These are phyloP conservation scores for Chrysogorgia sp. DNA, from an alignment of 92 coral and sea anemone genomes.

Conservation along the genomic window DNA sequence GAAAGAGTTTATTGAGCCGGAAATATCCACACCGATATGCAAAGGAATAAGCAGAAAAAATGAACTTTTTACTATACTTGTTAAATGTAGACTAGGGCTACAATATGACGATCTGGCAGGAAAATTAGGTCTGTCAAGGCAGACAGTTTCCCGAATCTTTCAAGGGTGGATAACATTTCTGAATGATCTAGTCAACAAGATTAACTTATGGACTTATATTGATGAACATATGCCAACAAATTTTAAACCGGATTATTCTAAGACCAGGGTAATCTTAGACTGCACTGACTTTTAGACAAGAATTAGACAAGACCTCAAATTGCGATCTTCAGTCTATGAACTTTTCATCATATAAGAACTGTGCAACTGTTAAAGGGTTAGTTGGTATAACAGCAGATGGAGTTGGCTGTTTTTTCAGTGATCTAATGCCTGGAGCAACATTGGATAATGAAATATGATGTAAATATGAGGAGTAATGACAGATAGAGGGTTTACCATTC, in stretches of 20 bases:
- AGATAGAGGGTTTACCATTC: slow-evolving; percentile 40
- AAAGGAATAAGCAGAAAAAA: slow-evolving; percentile 27
- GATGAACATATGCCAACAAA: slow-evolving; percentile 8
- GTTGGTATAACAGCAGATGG: slow-evolving; percentile 39
- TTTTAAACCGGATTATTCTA: slow-evolving; percentile 25
- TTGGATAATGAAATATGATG: slow-evolving; percentile 38
- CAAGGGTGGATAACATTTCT: slow-evolving; percentile 43
- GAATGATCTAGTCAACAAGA: slow-evolving; percentile 6
- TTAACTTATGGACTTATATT: slow-evolving; percentile 31
- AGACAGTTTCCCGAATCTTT: slow-evolving; percentile 40
- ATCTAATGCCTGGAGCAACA: slow-evolving; percentile 39
- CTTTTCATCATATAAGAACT: slow-evolving; percentile 35
- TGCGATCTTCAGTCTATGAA: slow-evolving; percentile 31
- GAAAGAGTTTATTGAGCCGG: slow-evolving; percentile 23
- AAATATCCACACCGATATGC: slow-evolving; percentile 17
- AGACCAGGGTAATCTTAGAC: slow-evolving; percentile 37
- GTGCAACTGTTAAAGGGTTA: slow-evolving; percentile 37
- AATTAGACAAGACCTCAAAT: slow-evolving; percentile 27
- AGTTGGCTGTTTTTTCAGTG: slow-evolving; percentile 33
- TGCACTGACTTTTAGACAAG: slow-evolving; percentile 27
- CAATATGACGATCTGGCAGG: slow-evolving; percentile 34
- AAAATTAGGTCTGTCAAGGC: slow-evolving; percentile 16
- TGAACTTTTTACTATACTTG: slow-evolving; percentile 34
- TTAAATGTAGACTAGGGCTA: slow-evolving; percentile 8
- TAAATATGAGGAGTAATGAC: slow-evolving; percentile 42